These are phyloP conservation scores for Aphodius sticticus DNA, from an alignment of 2,888 invertebrate species.

Conservation along the genomic window DNA sequence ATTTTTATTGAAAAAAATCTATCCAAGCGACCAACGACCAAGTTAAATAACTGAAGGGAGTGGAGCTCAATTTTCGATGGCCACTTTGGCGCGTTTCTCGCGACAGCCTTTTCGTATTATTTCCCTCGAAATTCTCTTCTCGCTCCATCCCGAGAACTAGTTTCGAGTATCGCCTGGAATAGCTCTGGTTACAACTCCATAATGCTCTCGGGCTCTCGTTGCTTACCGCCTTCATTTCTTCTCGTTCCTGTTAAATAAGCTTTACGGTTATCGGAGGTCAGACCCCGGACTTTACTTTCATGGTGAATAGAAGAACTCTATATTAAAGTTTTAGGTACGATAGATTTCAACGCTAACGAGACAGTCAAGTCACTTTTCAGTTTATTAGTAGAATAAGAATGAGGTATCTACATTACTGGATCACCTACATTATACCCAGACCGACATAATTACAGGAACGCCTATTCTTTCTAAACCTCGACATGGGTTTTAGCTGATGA, in stretches of 20 bases:
- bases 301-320: neutral
- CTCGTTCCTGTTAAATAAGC: slow-evolving; percentile 15
- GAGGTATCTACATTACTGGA: no score
- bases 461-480: no score
- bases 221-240: slow-evolving; percentile 13
- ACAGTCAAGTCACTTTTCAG: neutral
- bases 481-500: no score
- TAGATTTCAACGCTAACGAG: neutral
- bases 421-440: no score
- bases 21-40: neutral
- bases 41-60: neutral
- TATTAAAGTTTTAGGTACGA: neutral
- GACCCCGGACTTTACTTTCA: slow-evolving; percentile 17
- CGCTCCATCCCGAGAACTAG: slow-evolving; percentile 11
- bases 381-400: no score
- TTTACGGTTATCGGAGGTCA: slow-evolving; percentile 19
- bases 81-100: neutral
- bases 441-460: no score
- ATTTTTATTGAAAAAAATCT: neutral
- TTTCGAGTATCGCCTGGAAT: slow-evolving; percentile 7
- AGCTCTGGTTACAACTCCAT: slow-evolving; percentile 20
- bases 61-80: slow-evolving; percentile 6
- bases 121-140: slow-evolving; percentile 12
- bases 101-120: slow-evolving; percentile 17
- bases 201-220: neutral